Conservation (phyloP, 2,888 invertebrate genomes). For the Phortica magna region DNA sequence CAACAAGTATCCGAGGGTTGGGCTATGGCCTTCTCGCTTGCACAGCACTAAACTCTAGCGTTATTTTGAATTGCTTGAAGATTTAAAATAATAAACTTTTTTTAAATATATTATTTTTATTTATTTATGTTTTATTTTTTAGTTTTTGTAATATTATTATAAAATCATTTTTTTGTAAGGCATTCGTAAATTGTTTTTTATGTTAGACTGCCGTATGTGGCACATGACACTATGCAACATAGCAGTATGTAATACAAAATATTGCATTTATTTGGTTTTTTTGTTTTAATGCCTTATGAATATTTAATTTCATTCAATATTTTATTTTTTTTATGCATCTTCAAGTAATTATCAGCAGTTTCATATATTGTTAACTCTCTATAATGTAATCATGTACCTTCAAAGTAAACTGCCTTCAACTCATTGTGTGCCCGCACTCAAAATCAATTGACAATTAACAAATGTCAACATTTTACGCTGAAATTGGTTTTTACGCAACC, state of each 20-base stretch:
- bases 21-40: not conserved
- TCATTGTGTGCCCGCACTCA: not conserved
- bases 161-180: too few relatives aligned
- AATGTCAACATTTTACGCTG: constrained; percentile 10
- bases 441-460: not conserved
- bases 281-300: not conserved
- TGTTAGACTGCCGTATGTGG: not conserved
- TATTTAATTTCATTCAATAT: not conserved
- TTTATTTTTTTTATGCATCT: not conserved
- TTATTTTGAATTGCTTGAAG: too few relatives aligned
- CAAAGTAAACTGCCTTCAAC: constrained; percentile 23
- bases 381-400: not conserved
- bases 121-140: not conserved
- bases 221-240: not conserved
- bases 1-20: too few relatives aligned
- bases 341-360: too few relatives aligned
- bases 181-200: too few relatives aligned
- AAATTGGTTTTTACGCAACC: constrained; percentile 23
- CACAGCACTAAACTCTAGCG: not conserved
- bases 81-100: too few relatives aligned
- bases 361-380: too few relatives aligned
- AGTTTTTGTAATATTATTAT: too few relatives aligned
- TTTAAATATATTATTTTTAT: too few relatives aligned
- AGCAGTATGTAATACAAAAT: not conserved
- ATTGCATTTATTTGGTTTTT: not conserved